Evolutionary conservation across 92 coral and sea anemone genomes (phyloP), one percentile per base, ranked within the genome.

Genomic region (Palythoa caribaeorum): DNA sequence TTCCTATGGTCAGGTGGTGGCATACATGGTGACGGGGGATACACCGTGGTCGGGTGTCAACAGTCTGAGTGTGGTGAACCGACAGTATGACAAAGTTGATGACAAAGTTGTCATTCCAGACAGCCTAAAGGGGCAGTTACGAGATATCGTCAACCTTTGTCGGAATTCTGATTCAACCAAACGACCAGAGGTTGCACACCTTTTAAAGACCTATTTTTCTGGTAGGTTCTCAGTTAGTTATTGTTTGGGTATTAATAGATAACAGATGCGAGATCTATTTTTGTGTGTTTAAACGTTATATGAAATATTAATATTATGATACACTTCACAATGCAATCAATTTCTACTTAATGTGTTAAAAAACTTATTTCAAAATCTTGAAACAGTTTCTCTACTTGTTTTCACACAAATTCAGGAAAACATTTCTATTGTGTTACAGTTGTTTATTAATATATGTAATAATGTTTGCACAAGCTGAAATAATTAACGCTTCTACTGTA

Each of bases 1-100:
- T 77, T 97, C 99, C 13, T 97, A 92, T 87, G 98, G 98, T 9
- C 96, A 95, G 70, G 95, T 97, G 38, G 92, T 95, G 51, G 93
- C 95, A 44, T 97, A 93, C 84, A 91, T 93, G 83, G 37, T 97
- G 74, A 94, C 98, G 19, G 99, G 99, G 6, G 89, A 92, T 9
- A 90, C 59, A 9, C 98, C 98, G 0, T 95, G 98, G 98, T 90
- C 92, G 0, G 98, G 91, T 4, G 70, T 90, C 37, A 90, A 93
- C 75, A 90, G 96, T 9, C 70, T 87, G n/a, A 91, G 95, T 79
- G 96, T 94, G 16, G 35, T 28, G 66, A 92, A 87, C 17, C 90
- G 91, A 71, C 83, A 69, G 50, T 63, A 50, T 71, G 44, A 77
- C 77, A 80, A 73, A 83, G 55, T 78, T 62, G 91, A 89, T 73